phyloP scores from a whole-genome alignment of 2,113 vertebrate genomes.

The Calypte anna region DNA sequence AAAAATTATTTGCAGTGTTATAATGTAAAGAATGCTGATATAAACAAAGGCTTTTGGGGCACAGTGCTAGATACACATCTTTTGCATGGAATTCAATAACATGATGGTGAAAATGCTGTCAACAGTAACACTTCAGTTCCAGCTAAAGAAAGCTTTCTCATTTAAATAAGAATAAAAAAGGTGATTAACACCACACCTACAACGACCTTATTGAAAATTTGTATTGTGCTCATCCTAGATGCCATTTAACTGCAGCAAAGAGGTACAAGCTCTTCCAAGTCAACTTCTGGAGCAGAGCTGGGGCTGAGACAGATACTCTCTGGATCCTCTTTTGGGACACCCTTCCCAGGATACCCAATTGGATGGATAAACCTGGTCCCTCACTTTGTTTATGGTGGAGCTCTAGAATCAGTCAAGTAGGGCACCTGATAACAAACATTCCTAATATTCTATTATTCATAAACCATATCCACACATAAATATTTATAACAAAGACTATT shows the following conservation, averaged over 20 bases:
- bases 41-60: background rate
- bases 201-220: background rate
- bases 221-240: background rate
- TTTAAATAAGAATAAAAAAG: background rate
- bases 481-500: conserved; percentile 2
- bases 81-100: background rate
- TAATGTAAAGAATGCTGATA: background rate
- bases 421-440: background rate
- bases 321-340: background rate
- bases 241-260: background rate
- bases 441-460: background rate
- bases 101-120: background rate
- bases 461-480: conserved; percentile 1
- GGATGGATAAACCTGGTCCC: background rate
- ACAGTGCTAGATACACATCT: background rate
- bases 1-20: background rate
- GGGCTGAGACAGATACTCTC: background rate
- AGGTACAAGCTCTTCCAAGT: background rate
- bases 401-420: background rate
- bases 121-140: background rate
- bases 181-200: background rate
- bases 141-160: background rate
- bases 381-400: background rate
- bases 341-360: background rate
- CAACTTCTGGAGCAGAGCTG: background rate